phyloP scores from a whole-genome alignment of 2,888 invertebrate species.

The Artemia sp. region DNA sequence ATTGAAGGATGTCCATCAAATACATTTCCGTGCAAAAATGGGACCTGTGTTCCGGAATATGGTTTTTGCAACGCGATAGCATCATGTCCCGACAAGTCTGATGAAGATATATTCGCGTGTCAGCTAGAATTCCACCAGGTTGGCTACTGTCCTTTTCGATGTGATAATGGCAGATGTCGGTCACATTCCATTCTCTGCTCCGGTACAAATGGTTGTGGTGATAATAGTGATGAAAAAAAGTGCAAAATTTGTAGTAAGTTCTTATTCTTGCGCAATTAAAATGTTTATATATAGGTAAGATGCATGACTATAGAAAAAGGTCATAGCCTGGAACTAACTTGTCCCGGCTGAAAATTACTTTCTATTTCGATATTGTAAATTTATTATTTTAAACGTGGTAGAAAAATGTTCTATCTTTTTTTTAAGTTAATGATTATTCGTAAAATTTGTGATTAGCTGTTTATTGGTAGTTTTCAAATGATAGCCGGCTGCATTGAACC shows the following conservation, averaged over 20 bases:
- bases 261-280: background rate
- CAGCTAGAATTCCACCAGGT: constrained; percentile 39
- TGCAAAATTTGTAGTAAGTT: constrained; percentile 74
- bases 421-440: too few relatives aligned
- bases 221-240: constrained; percentile 66
- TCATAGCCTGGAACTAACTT: too few relatives aligned
- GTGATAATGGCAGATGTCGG: constrained; percentile 69
- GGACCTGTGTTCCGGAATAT: constrained; percentile 71
- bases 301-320: too few relatives aligned
- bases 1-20: constrained; percentile 50
- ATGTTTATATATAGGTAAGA: too few relatives aligned
- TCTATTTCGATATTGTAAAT: too few relatives aligned
- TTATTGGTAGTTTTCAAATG: too few relatives aligned
- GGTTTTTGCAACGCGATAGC: constrained; percentile 81
- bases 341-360: too few relatives aligned
- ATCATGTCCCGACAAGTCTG: constrained; percentile 59
- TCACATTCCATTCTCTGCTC: constrained; percentile 70
- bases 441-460: too few relatives aligned
- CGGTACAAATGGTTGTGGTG: constrained; percentile 76
- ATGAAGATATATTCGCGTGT: constrained; percentile 65
- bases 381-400: too few relatives aligned
- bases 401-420: too few relatives aligned
- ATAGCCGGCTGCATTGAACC: too few relatives aligned
- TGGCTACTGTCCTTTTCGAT: constrained; percentile 59
- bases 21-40: constrained; percentile 66